A percentile compares a stretch with the other conserved stretches of the same genome.
Evolutionary conservation across 2,113 vertebrate genomes (phyloP).

Genomic region (Halcyon senegalensis): DNA sequence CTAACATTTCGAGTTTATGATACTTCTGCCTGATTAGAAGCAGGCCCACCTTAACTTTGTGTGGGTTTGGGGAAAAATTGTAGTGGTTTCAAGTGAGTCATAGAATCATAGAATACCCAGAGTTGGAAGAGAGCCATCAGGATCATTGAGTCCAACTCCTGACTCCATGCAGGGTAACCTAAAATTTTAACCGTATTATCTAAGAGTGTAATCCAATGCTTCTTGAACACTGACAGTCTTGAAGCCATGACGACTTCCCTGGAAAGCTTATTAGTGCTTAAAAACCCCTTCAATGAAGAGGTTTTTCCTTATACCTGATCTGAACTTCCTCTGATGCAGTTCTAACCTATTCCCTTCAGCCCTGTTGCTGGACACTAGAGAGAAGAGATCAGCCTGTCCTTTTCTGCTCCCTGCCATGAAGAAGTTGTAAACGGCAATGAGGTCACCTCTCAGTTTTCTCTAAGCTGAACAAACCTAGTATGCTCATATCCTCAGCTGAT

Average conservation of each 20-base stretch:
- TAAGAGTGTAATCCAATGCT: background rate
- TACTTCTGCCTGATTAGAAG: background rate
- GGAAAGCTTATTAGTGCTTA: background rate
- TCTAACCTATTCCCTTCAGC: background rate
- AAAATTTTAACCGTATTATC: background rate
- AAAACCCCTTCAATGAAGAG: background rate
- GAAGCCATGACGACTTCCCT: background rate
- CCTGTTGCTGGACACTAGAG: background rate
- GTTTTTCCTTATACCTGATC: background rate
- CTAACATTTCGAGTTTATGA: background rate
- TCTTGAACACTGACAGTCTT: background rate
- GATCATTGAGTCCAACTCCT: background rate
- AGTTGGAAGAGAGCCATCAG: background rate
- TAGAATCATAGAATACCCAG: background rate
- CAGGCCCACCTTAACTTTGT: background rate
- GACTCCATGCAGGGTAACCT: background rate
- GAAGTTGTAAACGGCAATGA: background rate
- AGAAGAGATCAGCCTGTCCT: background rate
- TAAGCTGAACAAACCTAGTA: background rate
- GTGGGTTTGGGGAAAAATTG: background rate
- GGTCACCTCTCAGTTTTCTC: background rate
- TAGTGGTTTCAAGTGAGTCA: background rate
- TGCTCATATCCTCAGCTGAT: background rate
- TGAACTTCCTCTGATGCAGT: background rate
- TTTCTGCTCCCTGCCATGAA: background rate